These are phyloP conservation scores for Lypha dubia DNA, from an alignment of 2,888 invertebrate species.

Conservation along the genomic window DNA sequence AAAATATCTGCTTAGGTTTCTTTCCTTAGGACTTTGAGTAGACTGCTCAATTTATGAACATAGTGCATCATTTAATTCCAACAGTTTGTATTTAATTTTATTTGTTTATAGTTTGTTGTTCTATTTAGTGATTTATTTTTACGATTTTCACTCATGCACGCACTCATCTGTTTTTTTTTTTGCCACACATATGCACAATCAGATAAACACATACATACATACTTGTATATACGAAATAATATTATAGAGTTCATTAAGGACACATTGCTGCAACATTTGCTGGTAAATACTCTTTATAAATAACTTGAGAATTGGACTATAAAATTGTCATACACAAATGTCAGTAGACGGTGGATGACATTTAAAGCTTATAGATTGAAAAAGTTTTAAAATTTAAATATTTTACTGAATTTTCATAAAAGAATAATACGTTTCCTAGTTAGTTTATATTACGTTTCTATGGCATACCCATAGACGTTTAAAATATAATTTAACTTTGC, in stretches of 20 bases:
- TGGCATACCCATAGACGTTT: too few relatives aligned
- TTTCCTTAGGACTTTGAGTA: not conserved
- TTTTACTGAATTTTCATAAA: too few relatives aligned
- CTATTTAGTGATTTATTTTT: slow-evolving; percentile 17
- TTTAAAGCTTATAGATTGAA: not conserved
- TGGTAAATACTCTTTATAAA: slow-evolving; percentile 14
- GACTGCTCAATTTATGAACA: not conserved
- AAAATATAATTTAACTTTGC: too few relatives aligned
- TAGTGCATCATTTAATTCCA: not conserved
- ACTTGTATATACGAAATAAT: too few relatives aligned
- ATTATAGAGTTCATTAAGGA: slow-evolving; percentile 8
- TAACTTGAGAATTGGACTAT: slow-evolving; percentile 47
- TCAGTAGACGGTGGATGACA: not conserved
- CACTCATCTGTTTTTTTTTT: not conserved
- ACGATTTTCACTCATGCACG: not conserved
- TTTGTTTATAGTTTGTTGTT: slow-evolving; percentile 5
- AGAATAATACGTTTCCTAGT: too few relatives aligned
- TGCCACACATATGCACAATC: not conserved
- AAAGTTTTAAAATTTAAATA: too few relatives aligned
- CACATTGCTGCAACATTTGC: not conserved
- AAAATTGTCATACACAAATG: slow-evolving; percentile 31
- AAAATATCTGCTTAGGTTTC: too few relatives aligned
- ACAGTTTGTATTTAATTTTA: slow-evolving; percentile 8
- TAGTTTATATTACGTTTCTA: too few relatives aligned
- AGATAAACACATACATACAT: not conserved